Evolutionary conservation across 2,113 vertebrate species (phyloP), one percentile per base, ranked within the genome.

Genomic region (Pollimyrus isidori): DNA sequence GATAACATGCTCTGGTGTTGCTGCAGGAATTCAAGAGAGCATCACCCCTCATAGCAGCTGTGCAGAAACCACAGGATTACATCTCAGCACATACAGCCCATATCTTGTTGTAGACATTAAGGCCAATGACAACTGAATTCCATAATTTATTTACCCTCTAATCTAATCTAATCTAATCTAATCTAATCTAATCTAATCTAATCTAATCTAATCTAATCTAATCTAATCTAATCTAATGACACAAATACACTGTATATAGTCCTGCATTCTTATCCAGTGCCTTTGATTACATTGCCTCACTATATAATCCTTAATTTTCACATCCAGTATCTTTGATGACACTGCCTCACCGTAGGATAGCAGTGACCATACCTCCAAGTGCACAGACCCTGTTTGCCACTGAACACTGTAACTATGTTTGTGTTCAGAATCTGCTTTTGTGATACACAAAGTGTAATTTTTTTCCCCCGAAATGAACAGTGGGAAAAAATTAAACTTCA

Each of bases 1-100:
- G 85, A 89, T 86, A 89, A 87, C 42, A 21, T 53, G 52, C 49
- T 26, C 53, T 89, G 53, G 56, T 80, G 65, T 89, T 53, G 49
- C 85, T 58, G 85, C 58, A 48, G 56, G 58, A 65, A 80, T 15
- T 39, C 35, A 42, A 17, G 35, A 17, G 73, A 39, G 13, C 35
- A 39, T 80, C 73, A 80, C 35, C 35, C 73, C 7, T 80, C 73
- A 80, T 19, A 80, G 35, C 30, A 80, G 30, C 73, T 17, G 35
- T 42, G 73, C 5, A 19, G 35, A 80, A 80, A 42, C 73, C 73
- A 80, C 2, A 80, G 73, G 11, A 80, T 80, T 19, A 80, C 35
- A 6, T 39, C 35, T 42, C 11, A 42, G 69, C 35, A 76, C 30
- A 17, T 76, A 76, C 35, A 80, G 13, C 13, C 73, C 17, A 35